phyloP scores from a whole-genome alignment of 2,797 vertebrate genomes.

The Myotis myotis region DNA sequence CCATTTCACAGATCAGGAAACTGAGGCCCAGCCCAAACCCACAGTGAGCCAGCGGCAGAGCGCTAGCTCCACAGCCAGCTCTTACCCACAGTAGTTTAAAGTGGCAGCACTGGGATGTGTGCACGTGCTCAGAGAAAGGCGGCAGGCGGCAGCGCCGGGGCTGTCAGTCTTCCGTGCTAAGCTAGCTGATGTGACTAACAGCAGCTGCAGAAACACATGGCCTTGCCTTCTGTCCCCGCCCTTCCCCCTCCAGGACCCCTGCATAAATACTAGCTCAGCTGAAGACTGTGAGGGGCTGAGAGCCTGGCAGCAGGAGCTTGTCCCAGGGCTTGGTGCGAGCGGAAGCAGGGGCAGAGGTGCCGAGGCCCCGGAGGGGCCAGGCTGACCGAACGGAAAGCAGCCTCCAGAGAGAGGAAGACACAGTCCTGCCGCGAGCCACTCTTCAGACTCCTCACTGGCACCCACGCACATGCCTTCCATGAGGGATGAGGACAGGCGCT shows the following conservation, averaged over 20 bases:
- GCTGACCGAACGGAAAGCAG: not conserved
- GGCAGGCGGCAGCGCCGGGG: not conserved
- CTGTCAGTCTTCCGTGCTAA: not conserved
- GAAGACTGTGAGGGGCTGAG: not conserved
- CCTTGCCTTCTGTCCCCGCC: not conserved
- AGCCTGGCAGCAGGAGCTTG: not conserved
- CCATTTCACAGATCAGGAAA: constrained; percentile 1
- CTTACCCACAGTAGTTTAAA: not conserved
- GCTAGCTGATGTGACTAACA: not conserved
- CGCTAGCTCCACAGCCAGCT: not conserved
- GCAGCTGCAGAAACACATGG: constrained; percentile 51
- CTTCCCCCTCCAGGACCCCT: not conserved
- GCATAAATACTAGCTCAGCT: not conserved
- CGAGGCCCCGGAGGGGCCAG: not conserved
- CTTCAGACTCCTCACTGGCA: not conserved
- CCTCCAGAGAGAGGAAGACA: not conserved
- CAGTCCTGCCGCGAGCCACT: too few relatives aligned
- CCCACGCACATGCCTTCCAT: not conserved
- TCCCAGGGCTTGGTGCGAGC: not conserved
- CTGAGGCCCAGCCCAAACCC: not conserved
- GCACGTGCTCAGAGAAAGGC: not conserved
- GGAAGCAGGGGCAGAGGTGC: not conserved
- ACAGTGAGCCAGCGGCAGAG: not conserved
- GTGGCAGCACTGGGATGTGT: not conserved
- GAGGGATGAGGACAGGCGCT: not conserved